Evolutionary conservation across 2,888 invertebrate genomes (phyloP).

Genomic region (Leucoma salicis): DNA sequence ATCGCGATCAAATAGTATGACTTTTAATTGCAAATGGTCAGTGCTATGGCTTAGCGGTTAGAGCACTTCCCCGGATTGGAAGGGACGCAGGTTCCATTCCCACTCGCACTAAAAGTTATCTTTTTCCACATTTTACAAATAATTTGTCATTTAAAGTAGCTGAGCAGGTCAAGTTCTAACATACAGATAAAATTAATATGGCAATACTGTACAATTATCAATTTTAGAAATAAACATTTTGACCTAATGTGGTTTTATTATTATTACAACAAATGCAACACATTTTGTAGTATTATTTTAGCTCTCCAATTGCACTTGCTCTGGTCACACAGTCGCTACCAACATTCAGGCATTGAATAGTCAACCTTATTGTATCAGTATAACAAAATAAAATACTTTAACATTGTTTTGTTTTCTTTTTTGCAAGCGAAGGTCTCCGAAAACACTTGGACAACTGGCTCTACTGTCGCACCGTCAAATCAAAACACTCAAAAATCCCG

Average conservation of each 20-base stretch:
- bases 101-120: too few relatives aligned
- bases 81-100: too few relatives aligned
- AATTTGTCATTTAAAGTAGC: too few relatives aligned
- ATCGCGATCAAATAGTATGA: too few relatives aligned
- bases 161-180: too few relatives aligned
- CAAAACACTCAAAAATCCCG: constrained; percentile 67
- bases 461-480: constrained; percentile 64
- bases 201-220: too few relatives aligned
- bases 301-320: constrained; percentile 64
- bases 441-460: constrained; percentile 73
- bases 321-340: constrained; percentile 35
- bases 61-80: too few relatives aligned
- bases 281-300: constrained; percentile 67
- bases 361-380: constrained; percentile 7
- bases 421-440: constrained; percentile 50
- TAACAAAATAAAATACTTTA: constrained; percentile 23
- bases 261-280: constrained; percentile 69
- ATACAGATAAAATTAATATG: too few relatives aligned
- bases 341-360: constrained; percentile 23
- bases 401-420: constrained; percentile 20
- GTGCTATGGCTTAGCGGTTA: too few relatives aligned
- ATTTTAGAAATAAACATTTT: constrained; percentile 24
- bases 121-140: too few relatives aligned
- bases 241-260: constrained; percentile 50
- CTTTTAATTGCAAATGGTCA: too few relatives aligned